A percentile compares a stretch with the other conserved stretches of the same genome.
phyloP scores from a whole-genome alignment of 2,888 invertebrate genomes.

The Margaritifera margaritifera region DNA sequence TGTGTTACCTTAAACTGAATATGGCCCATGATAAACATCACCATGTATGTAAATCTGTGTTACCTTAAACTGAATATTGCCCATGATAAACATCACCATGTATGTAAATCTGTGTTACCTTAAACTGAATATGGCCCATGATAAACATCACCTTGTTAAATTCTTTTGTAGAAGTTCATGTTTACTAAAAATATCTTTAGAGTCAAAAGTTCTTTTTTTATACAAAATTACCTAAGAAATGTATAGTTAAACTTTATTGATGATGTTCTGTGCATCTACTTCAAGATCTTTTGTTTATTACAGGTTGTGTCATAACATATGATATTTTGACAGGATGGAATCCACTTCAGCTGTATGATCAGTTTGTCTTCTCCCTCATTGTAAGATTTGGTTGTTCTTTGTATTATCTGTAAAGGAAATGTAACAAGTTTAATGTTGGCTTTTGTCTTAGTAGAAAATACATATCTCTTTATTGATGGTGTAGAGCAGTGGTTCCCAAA shows the following conservation, averaged over 20 bases:
- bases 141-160: background rate
- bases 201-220: no score
- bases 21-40: no score
- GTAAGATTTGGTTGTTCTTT: slow-evolving; percentile 53
- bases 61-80: no score
- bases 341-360: slow-evolving; percentile 74
- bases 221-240: no score
- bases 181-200: background rate
- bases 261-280: background rate
- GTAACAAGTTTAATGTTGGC: background rate
- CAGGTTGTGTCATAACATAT: slow-evolving; percentile 80
- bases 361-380: slow-evolving; percentile 69
- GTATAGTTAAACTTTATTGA: no score
- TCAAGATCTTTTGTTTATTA: slow-evolving; percentile 15
- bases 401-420: background rate
- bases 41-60: no score
- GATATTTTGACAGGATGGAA: slow-evolving; percentile 80
- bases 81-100: no score
- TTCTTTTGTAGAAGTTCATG: background rate
- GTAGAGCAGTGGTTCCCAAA: no score
- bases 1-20: no score
- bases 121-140: no score
- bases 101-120: no score
- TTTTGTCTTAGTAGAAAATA: background rate
- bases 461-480: no score